Conservation (phyloP, 2,888 invertebrate species). For the Eilema griseolum region DNA sequence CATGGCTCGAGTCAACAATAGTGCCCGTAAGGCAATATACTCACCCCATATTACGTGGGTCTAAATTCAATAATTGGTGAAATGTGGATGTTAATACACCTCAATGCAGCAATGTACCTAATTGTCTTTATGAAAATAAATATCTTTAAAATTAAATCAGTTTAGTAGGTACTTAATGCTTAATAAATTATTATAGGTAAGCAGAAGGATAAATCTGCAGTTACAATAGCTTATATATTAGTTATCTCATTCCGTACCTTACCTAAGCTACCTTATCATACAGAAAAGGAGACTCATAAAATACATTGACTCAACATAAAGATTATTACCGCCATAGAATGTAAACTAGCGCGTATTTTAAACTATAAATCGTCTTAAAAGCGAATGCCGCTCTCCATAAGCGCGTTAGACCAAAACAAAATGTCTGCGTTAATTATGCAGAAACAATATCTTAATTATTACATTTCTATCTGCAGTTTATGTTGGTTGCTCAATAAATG, state of each 20-base stretch:
- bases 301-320: conserved; percentile 24
- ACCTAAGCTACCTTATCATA: neutral
- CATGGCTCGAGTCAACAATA: too few species aligned
- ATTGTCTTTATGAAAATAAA: too few species aligned
- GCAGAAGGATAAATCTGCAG: neutral
- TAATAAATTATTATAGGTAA: neutral
- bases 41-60: too few species aligned
- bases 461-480: conserved; percentile 57
- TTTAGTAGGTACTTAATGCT: neutral
- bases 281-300: conserved; percentile 17
- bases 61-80: too few species aligned
- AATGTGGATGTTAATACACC: too few species aligned
- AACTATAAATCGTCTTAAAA: conserved; percentile 51
- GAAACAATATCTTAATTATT: conserved; percentile 76
- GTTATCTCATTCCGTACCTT: neutral
- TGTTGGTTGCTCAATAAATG: conserved; percentile 37
- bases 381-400: conserved; percentile 61
- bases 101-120: too few species aligned
- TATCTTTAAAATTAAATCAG: too few species aligned
- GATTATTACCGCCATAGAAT: conserved; percentile 16
- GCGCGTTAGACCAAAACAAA: conserved; percentile 59
- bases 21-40: too few species aligned
- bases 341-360: conserved; percentile 26
- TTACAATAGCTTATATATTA: neutral
- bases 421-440: conserved; percentile 66